Evolutionary conservation across 2,797 vertebrate species (phyloP).

Genomic region (Chelonia mydas): DNA sequence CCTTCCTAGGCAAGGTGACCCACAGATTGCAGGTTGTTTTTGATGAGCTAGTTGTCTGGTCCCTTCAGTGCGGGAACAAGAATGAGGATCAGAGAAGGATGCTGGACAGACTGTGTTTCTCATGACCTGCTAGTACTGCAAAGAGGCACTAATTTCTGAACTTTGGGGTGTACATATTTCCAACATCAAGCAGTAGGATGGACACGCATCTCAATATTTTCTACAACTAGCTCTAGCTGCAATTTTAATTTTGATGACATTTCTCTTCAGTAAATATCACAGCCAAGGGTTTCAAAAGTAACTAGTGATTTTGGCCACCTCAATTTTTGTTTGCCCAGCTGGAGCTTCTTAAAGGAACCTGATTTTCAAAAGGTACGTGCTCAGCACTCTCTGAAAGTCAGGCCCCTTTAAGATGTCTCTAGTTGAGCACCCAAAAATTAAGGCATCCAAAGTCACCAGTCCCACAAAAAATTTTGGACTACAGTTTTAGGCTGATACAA

Average conservation of each 20-base stretch:
- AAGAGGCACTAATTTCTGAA: neutral
- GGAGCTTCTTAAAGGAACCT: neutral
- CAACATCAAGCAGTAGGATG: fast-evolving
- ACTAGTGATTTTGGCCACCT: neutral
- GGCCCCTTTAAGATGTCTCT: neutral
- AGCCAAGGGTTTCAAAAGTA: neutral
- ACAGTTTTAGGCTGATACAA: neutral
- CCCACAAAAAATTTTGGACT: neutral
- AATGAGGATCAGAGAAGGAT: neutral
- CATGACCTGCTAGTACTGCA: neutral
- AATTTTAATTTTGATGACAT: neutral
- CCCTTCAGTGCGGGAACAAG: neutral
- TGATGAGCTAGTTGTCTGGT: neutral
- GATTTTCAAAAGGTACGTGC: neutral
- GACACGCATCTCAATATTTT: fast-evolving
- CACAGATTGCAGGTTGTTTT: fast-evolving
- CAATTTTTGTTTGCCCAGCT: neutral
- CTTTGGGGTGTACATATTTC: neutral
- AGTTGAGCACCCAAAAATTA: neutral
- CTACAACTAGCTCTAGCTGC: fast-evolving
- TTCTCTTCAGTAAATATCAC: neutral
- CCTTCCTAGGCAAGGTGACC: neutral
- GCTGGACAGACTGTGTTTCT: neutral
- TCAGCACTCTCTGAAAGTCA: neutral
- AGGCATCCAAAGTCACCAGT: neutral